Base-by-base conservation (phyloP, 2,888 invertebrate species). In the Nezara viridula region DNA sequence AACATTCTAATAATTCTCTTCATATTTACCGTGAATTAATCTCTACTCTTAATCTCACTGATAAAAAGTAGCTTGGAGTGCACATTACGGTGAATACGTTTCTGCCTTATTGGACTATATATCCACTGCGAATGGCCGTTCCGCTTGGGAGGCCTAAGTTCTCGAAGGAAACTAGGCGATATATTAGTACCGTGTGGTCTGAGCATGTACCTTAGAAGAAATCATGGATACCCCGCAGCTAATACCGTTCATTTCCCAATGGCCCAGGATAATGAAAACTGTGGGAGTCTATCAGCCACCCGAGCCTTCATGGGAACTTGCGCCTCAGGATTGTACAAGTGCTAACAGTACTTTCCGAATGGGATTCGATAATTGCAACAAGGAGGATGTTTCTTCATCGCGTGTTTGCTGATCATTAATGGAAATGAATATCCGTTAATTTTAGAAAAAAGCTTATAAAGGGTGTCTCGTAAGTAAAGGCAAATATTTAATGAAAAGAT, bases 231-330 rank as follows among this genome's bases (percentile, higher is more conserved):
- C 27, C 60, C 12, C n/a, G 55, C 9, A 27, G 27, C 66, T 73
- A 2, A 73, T 73, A 73, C 66, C 66, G 66, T 73, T 73, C 66
- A 32, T 73, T 73, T 73, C 66, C 66, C 66, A 37, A 73, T 73
- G 66, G 66, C 37, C 1, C 6, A 2, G 19, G n/a, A 5, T 32
- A 73, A 73, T 37, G 66, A 73, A 73, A 73, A 73, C 66, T 73
- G 66, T 73, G 66, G 66, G 66, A 73, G 32, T 9, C 32, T 73
- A 60, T 27, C 60, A 60, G 32, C 60, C 16, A 27, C 27, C 27
- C 16, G 0, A 7, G 19, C 37, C 19, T 37, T 37, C 66, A 73
- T 73, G 66, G 66, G 66, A 73, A 73, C 66, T 37, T 37, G 12
- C 5, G 24, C 1, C 55, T n/a, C 55, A 21, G 10, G 10, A 44